Percentiles rank a stretch among this genome's conserved stretches.
Evolutionary conservation across 2,888 invertebrate species (phyloP).

Genomic region (Diachrysia chrysitis): DNA sequence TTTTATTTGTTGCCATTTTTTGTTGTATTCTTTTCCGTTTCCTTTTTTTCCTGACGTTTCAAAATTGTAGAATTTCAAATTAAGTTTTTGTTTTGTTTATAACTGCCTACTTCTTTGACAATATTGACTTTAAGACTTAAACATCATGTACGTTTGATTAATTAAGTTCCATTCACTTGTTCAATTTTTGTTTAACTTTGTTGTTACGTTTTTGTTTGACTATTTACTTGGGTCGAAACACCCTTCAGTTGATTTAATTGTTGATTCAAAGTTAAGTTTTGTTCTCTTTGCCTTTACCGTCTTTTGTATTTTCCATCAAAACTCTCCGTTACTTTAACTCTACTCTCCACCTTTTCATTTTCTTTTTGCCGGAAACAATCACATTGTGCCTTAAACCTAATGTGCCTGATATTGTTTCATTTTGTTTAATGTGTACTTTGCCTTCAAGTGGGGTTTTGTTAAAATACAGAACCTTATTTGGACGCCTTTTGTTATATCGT

Average conservation of each 20-base stretch:
- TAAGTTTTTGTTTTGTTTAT: constrained; percentile 40
- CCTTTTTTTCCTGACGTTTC: constrained; percentile 22
- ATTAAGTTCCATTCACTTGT: constrained; percentile 7
- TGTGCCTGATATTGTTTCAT: constrained; percentile 77
- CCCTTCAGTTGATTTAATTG: constrained; percentile 41
- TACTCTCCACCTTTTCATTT: constrained; percentile 23
- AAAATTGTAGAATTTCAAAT: constrained; percentile 24
- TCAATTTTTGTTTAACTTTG: constrained; percentile 36
- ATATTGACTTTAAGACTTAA: not conserved
- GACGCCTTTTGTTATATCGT: constrained; percentile 58
- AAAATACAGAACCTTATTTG: constrained; percentile 64
- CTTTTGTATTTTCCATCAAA: constrained; percentile 1
- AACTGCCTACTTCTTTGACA: not conserved
- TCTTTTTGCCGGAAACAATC: constrained; percentile 63
- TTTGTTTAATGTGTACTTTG: constrained; percentile 57
- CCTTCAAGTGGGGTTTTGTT: constrained; percentile 73
- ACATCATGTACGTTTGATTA: not conserved
- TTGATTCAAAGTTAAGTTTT: constrained; percentile 40
- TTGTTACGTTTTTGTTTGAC: constrained; percentile 11
- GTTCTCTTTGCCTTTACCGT: constrained; percentile 7
- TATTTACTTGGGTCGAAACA: constrained; percentile 15
- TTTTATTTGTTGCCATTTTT: constrained; percentile 40
- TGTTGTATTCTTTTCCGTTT: constrained; percentile 36
- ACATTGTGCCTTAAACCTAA: constrained; percentile 82
- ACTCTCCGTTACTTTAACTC: not conserved